A percentile compares a stretch with the other conserved stretches of the same genome.
phyloP scores from a whole-genome alignment of 2,113 vertebrate species.

The Neomonachus schauinslandi region DNA sequence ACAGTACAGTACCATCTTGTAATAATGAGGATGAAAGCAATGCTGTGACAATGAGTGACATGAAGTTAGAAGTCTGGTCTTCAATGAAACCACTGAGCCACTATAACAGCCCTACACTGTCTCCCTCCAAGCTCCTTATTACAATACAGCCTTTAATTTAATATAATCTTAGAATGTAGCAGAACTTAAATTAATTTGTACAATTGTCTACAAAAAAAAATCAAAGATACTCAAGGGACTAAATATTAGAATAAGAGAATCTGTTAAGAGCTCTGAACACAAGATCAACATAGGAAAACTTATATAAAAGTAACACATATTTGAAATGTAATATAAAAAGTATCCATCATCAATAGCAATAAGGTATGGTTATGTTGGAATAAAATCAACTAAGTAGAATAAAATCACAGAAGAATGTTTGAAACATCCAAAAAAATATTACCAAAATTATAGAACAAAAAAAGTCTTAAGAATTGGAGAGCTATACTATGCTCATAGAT shows the following conservation, averaged over 20 bases:
- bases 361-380: background rate
- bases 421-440: background rate
- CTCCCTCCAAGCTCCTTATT: background rate
- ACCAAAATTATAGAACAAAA: background rate
- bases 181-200: background rate
- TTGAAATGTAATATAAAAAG: background rate
- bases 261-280: background rate
- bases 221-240: background rate
- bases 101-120: background rate
- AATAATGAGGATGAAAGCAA: background rate
- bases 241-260: background rate
- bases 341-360: background rate
- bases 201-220: background rate
- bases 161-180: background rate
- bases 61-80: background rate
- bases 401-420: background rate
- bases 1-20: background rate
- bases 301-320: background rate
- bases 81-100: background rate
- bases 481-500: background rate
- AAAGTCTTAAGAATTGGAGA: background rate
- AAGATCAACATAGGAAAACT: background rate
- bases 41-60: background rate
- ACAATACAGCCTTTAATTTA: background rate
- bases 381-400: background rate